phyloP scores from a whole-genome alignment of 2,797 vertebrate genomes.

The Choloepus didactylus region DNA sequence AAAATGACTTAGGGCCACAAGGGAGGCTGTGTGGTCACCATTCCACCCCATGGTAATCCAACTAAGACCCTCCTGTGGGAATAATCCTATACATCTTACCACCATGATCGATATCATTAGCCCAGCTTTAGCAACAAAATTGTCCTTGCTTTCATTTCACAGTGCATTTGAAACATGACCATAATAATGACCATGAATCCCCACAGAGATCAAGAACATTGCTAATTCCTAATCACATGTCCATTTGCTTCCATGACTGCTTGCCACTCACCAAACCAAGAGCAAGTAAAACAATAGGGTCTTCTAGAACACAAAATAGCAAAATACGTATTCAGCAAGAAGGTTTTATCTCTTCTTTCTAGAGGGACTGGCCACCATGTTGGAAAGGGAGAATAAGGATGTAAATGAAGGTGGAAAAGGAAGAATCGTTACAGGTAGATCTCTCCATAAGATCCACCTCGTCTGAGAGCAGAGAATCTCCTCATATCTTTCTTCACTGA shows the following conservation, averaged over 20 bases:
- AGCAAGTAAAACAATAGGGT: not conserved
- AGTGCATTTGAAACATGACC: not conserved
- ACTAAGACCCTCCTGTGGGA: not conserved
- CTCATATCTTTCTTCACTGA: not conserved
- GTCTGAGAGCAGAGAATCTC: not conserved
- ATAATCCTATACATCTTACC: not conserved
- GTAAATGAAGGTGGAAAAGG: not conserved
- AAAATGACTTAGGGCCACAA: not conserved
- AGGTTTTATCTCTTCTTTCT: not conserved
- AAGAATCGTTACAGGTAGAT: not conserved
- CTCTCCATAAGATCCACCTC: not conserved
- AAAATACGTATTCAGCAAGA: not conserved
- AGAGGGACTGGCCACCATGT: not conserved
- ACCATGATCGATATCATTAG: not conserved
- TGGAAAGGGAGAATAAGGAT: not conserved
- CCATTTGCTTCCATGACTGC: not conserved
- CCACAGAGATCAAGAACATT: not conserved
- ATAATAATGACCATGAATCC: not conserved
- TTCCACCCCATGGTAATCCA: not conserved
- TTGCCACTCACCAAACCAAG: not conserved
- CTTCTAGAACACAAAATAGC: not conserved
- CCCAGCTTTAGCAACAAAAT: conserved; percentile 3
- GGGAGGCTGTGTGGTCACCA: not conserved
- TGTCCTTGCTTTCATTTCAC: conserved; percentile 35
- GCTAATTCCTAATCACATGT: not conserved